Percentiles rank a stretch among this genome's conserved stretches.
phyloP scores from a whole-genome alignment of 2,113 vertebrate species.

The Neotragus pygmaeus region DNA sequence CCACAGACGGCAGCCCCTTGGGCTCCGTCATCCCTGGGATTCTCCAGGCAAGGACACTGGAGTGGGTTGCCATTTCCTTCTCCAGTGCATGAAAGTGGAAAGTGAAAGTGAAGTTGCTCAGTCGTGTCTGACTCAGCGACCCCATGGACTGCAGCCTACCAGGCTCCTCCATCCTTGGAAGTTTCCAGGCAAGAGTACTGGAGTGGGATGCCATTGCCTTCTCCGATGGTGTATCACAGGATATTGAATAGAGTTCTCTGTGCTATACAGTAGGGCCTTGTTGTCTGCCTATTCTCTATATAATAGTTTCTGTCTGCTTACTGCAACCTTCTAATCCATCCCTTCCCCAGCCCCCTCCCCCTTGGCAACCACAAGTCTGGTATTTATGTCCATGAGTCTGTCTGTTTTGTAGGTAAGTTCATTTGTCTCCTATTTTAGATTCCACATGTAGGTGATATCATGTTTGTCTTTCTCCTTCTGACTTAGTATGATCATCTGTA shows the following conservation, averaged over 20 bases:
- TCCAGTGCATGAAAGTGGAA: no score
- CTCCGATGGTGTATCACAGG: neutral
- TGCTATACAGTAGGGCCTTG: neutral
- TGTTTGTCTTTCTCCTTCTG: neutral
- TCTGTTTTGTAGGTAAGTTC: neutral
- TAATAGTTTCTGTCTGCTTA: neutral
- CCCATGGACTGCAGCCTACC: no score
- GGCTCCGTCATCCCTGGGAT: no score
- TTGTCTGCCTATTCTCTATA: neutral
- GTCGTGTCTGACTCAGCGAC: no score
- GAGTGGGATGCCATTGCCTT: no score
- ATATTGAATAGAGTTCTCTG: neutral
- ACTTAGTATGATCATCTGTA: neutral
- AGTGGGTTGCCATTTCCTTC: no score
- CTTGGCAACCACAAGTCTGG: neutral
- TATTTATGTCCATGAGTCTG: neutral
- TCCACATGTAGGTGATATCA: neutral
- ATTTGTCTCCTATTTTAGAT: neutral
- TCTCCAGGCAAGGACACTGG: no score
- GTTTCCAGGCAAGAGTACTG: no score
- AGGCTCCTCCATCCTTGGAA: no score
- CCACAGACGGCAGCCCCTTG: no score
- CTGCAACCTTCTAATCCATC: neutral
- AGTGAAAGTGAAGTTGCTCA: no score
- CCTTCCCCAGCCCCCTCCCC: neutral